These are phyloP conservation scores for Trichonephila inaurata DNA, from an alignment of 1,140 invertebrate genomes.

Conservation along the genomic window DNA sequence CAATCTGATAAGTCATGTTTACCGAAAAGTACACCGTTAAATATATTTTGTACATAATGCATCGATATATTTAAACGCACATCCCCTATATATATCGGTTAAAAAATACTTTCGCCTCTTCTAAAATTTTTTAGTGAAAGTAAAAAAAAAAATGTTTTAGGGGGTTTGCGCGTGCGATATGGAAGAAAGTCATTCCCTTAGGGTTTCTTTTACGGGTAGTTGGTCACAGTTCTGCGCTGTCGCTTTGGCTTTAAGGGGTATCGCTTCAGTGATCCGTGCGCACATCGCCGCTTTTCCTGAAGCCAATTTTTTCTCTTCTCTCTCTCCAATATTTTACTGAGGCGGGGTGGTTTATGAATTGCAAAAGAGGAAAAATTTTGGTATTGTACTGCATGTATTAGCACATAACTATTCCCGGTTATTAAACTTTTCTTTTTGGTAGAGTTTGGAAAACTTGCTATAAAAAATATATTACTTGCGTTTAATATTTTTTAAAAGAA, in stretches of 20 bases:
- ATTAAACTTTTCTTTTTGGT: background rate
- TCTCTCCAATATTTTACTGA: background rate
- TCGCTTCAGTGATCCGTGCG: constrained; percentile 56
- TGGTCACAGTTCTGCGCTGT: constrained; percentile 53
- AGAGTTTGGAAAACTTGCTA: too few species aligned
- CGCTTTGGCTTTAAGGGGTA: constrained; percentile 56
- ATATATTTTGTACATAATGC: too few species aligned
- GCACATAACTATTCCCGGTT: background rate
- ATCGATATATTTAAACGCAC: too few species aligned
- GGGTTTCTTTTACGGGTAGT: constrained; percentile 54
- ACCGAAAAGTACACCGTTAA: too few species aligned
- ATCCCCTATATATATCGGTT: background rate
- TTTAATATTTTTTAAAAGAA: too few species aligned
- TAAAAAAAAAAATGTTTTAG: background rate
- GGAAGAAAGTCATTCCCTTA: constrained; percentile 35
- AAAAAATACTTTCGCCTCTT: background rate
- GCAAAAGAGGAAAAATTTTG: background rate
- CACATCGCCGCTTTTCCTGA: constrained; percentile 1
- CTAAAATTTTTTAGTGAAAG: background rate
- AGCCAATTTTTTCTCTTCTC: background rate
- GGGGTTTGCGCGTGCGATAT: background rate
- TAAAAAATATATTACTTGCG: too few species aligned
- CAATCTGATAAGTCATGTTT: too few species aligned
- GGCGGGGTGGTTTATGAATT: constrained; percentile 29
- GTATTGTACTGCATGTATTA: background rate